Evolutionary conservation across 2,113 vertebrate genomes (phyloP).

Genomic region (Thomomys bottae): DNA sequence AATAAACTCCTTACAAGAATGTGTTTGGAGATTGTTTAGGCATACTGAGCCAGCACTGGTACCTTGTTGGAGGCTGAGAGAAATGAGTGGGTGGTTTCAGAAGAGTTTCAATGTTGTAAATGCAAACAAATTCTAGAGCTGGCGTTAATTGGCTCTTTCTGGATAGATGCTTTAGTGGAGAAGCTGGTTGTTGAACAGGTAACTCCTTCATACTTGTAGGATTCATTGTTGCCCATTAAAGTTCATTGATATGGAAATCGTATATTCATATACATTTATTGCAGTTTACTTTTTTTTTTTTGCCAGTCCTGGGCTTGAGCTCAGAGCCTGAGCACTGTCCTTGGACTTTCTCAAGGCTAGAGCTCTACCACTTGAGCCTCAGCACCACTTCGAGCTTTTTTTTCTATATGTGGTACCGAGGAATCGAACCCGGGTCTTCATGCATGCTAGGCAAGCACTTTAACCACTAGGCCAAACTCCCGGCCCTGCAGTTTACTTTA

Average conservation of each 20-base stretch:
- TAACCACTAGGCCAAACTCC: too few species aligned
- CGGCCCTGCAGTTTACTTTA: background rate
- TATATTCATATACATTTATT: background rate
- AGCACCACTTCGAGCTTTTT: too few species aligned
- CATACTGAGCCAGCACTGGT: conserved; percentile 69
- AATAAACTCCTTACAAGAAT: conserved; percentile 46
- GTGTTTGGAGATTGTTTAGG: conserved; percentile 61
- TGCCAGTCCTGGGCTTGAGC: too few species aligned
- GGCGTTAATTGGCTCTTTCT: conserved; percentile 78
- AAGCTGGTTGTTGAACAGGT: conserved; percentile 72
- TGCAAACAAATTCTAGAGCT: conserved; percentile 73
- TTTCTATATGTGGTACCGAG: too few species aligned
- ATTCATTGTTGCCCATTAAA: conserved; percentile 59
- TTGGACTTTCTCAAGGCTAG: too few species aligned
- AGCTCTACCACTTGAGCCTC: too few species aligned
- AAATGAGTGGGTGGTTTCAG: conserved; percentile 84
- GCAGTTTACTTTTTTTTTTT: background rate
- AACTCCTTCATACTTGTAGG: conserved; percentile 56
- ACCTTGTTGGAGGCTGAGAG: conserved; percentile 79
- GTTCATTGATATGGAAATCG: conserved; percentile 15
- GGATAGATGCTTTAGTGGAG: conserved; percentile 64
- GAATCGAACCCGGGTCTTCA: too few species aligned
- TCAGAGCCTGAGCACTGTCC: too few species aligned
- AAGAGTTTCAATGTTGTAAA: conserved; percentile 82
- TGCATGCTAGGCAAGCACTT: too few species aligned